Conservation (phyloP, 2,888 invertebrate species). For the Mythimna loreyi region DNA sequence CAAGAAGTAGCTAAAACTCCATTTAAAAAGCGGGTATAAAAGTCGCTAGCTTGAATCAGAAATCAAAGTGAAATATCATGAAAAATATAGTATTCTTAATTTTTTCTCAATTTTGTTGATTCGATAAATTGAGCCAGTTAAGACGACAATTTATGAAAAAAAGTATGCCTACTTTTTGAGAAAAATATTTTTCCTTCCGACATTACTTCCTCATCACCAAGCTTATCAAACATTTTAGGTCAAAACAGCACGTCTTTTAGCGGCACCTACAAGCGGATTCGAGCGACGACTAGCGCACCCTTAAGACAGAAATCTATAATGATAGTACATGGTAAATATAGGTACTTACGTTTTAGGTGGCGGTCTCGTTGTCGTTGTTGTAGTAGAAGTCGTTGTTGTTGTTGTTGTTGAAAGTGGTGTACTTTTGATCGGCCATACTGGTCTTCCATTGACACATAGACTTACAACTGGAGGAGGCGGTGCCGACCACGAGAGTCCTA, state of each 20-base stretch:
- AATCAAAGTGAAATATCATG: too few species aligned
- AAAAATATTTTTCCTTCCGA: too few species aligned
- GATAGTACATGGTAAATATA: background rate
- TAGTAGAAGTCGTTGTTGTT: background rate
- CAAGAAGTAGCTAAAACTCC: too few species aligned
- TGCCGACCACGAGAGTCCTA: conserved; percentile 9
- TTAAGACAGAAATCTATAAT: background rate
- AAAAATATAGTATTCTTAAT: too few species aligned
- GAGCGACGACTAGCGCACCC: background rate
- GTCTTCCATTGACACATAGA: background rate
- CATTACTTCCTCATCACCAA: too few species aligned
- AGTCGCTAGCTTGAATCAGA: too few species aligned
- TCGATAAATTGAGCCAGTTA: too few species aligned
- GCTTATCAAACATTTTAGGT: background rate
- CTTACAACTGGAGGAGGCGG: background rate
- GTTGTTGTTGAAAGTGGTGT: too few species aligned
- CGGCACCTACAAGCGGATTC: background rate
- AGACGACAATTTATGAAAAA: too few species aligned
- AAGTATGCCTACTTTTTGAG: too few species aligned
- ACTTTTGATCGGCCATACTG: background rate
- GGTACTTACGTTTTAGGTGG: background rate
- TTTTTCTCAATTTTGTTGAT: too few species aligned
- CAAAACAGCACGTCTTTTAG: background rate
- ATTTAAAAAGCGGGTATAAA: too few species aligned
- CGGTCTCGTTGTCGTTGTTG: background rate